These are phyloP conservation scores for Lampris incognitus DNA, from an alignment of 2,113 vertebrate species.

Conservation along the genomic window DNA sequence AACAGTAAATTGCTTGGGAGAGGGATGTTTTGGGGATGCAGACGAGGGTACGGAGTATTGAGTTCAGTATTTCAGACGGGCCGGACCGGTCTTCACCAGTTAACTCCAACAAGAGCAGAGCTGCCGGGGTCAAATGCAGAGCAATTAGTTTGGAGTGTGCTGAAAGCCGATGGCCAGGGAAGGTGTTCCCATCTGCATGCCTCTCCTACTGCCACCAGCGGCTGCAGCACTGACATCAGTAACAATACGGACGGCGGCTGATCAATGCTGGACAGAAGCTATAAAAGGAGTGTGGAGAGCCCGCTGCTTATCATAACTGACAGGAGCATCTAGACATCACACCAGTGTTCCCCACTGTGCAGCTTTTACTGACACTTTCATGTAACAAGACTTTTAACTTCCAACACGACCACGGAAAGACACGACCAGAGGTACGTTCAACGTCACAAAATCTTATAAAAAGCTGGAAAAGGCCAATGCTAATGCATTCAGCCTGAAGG, in stretches of 20 bases:
- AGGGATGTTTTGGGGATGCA: background rate
- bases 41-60: too few relatives aligned
- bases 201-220: slow-evolving; percentile 56
- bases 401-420: slow-evolving; percentile 11
- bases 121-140: slow-evolving; percentile 34
- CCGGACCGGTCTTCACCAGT: too few relatives aligned
- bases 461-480: too few relatives aligned
- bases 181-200: slow-evolving; percentile 59
- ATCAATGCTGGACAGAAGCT: slow-evolving; percentile 71
- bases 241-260: slow-evolving; percentile 78
- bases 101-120: too few relatives aligned
- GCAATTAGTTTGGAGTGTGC: slow-evolving; percentile 44
- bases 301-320: slow-evolving; percentile 65
- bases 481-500: too few relatives aligned
- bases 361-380: too few relatives aligned
- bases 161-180: slow-evolving; percentile 52
- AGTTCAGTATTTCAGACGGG: too few relatives aligned
- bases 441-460: background rate
- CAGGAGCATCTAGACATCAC: slow-evolving; percentile 43
- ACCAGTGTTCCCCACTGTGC: slow-evolving; percentile 4
- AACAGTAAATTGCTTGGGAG: slow-evolving; percentile 9
- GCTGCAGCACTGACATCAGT: slow-evolving; percentile 77
- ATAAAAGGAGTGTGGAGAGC: slow-evolving; percentile 75
- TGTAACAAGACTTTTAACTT: background rate
- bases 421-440: slow-evolving; percentile 60